Evolutionary conservation across 2,113 vertebrate species (phyloP).

Genomic region (Fulmarus glacialis): DNA sequence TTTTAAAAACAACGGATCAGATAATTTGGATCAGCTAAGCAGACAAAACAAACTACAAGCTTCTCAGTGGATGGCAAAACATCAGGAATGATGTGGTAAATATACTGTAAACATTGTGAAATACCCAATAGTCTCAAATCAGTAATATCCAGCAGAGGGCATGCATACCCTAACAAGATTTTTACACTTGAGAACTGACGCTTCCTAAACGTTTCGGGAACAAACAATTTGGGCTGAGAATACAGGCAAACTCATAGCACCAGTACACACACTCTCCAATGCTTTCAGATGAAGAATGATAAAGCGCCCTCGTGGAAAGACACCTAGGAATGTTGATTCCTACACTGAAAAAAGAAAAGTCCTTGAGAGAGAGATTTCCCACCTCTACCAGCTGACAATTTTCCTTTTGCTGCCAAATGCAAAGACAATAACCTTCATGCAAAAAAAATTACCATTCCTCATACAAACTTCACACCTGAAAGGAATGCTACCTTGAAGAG

Average conservation of each 20-base stretch:
- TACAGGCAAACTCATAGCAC: neutral
- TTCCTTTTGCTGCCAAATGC: neutral
- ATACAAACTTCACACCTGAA: too few species aligned
- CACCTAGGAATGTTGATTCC: neutral
- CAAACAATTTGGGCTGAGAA: neutral
- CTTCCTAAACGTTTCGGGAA: neutral
- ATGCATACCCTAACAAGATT: conserved; percentile 28
- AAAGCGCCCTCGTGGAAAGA: rapidly evolving
- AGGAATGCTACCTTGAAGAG: neutral
- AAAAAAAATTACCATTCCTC: neutral
- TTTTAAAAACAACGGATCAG: neutral
- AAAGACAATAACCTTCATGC: neutral
- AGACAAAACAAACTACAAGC: neutral
- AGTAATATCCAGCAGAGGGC: conserved; percentile 72
- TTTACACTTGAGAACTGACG: neutral
- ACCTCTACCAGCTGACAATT: neutral
- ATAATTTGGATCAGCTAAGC: neutral
- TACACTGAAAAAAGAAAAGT: neutral
- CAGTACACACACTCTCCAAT: neutral
- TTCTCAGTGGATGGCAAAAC: neutral
- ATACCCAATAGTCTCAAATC: neutral
- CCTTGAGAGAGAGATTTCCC: neutral
- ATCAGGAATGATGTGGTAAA: neutral
- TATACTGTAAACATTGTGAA: neutral
- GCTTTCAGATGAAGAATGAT: neutral